These are phyloP conservation scores for Hylyphantes graminicola DNA, from an alignment of 1,140 invertebrate species.

Conservation along the genomic window DNA sequence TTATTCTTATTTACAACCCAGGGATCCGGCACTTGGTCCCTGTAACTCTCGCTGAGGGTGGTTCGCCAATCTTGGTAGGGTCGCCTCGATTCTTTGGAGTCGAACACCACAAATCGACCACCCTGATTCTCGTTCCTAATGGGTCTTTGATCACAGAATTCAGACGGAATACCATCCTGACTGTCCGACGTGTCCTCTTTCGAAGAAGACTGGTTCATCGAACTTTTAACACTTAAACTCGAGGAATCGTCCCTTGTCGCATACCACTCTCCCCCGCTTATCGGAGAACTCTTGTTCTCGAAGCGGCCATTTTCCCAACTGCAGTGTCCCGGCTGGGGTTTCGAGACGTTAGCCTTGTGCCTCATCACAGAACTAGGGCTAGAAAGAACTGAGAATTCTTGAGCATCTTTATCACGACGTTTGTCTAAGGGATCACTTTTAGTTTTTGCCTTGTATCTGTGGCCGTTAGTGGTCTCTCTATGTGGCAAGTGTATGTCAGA, in stretches of 20 bases:
- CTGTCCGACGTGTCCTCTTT: conserved; percentile 49
- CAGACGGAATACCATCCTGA: conserved; percentile 26
- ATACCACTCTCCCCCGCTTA: conserved; percentile 9
- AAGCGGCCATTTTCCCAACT: conserved; percentile 32
- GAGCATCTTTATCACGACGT: conserved; percentile 45
- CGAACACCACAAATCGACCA: conserved; percentile 41
- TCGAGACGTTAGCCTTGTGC: conserved; percentile 42
- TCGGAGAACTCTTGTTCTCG: neutral
- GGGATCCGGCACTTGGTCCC: conserved; percentile 28
- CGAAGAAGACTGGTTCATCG: conserved; percentile 32
- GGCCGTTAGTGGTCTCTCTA: conserved; percentile 13
- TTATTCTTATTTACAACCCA: conserved; percentile 18
- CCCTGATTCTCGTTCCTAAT: conserved; percentile 28
- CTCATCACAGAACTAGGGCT: conserved; percentile 55
- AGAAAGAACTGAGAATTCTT: conserved; percentile 50
- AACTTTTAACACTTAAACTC: conserved; percentile 34
- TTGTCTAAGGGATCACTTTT: conserved; percentile 54
- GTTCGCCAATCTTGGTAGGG: conserved; percentile 15
- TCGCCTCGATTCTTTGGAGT: conserved; percentile 28
- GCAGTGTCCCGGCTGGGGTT: conserved; percentile 9
- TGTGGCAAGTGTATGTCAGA: neutral
- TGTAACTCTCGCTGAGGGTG: conserved; percentile 45
- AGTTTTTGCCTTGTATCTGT: conserved; percentile 50
- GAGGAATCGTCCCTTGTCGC: conserved; percentile 30
- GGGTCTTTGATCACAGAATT: conserved; percentile 44